Conservation (phyloP, 1,140 invertebrate species). For the Andricus grossulariae region DNA sequence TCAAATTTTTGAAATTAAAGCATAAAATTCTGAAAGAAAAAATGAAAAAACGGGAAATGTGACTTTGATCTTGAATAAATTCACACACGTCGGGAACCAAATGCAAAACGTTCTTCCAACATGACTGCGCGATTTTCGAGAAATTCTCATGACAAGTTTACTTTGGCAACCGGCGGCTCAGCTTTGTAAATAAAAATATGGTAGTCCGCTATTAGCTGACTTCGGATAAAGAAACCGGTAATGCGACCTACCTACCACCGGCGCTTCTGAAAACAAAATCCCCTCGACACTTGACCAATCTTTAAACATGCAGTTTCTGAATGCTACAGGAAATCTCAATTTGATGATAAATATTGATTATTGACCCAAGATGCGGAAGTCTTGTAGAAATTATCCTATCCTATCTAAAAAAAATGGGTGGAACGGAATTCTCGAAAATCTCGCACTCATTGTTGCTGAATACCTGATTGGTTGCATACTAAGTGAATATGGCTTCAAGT, state of each 20-base stretch:
- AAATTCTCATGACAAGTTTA: conserved; percentile 49
- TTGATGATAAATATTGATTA: too few relatives aligned
- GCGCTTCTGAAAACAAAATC: conserved; percentile 45
- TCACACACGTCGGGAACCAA: background rate
- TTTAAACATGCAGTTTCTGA: conserved; percentile 29
- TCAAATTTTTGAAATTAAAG: too few relatives aligned
- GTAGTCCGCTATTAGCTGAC: conserved; percentile 43
- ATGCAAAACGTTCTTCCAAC: conserved; percentile 18
- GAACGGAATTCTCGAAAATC: too few relatives aligned
- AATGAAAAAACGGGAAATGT: background rate
- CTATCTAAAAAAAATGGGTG: too few relatives aligned
- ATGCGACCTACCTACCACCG: conserved; percentile 30
- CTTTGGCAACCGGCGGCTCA: conserved; percentile 46
- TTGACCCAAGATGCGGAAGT: too few relatives aligned
- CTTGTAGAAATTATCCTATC: too few relatives aligned
- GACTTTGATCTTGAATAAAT: background rate
- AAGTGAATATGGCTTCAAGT: too few relatives aligned
- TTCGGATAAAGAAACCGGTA: conserved; percentile 36
- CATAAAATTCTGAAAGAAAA: too few relatives aligned
- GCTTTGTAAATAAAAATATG: conserved; percentile 52
- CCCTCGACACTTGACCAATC: conserved; percentile 27
- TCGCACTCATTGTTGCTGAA: too few relatives aligned
- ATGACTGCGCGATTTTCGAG: conserved; percentile 42
- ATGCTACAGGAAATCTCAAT: too few relatives aligned
- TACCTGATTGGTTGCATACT: too few relatives aligned